Percentiles rank a stretch among this genome's conserved stretches.
Evolutionary conservation across 2,888 invertebrate species (phyloP).

Genomic region (Stomorhina lunata): DNA sequence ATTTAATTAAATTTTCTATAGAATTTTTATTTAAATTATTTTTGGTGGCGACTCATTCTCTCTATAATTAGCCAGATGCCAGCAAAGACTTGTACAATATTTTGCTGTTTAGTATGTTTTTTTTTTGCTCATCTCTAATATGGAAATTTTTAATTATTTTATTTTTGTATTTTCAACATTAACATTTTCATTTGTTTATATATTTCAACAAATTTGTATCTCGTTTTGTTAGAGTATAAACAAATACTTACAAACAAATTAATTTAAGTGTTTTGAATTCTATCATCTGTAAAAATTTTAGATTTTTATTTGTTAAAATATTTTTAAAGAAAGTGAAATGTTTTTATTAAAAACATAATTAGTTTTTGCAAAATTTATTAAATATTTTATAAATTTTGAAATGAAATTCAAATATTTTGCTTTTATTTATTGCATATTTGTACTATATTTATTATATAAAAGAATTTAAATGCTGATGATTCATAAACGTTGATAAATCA

Average conservation of each 20-base stretch:
- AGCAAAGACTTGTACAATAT: neutral
- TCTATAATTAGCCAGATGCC: slow-evolving; percentile 35
- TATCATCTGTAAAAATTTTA: neutral
- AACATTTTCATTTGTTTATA: neutral
- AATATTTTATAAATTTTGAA: neutral
- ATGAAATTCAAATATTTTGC: neutral
- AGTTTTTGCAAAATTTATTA: neutral
- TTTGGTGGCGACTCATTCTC: neutral
- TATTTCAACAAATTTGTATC: neutral
- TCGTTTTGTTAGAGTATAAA: neutral
- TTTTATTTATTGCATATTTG: neutral
- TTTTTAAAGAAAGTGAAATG: neutral
- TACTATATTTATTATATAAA: neutral
- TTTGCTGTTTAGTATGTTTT: neutral
- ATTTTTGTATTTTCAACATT: neutral
- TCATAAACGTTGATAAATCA: neutral
- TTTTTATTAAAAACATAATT: neutral
- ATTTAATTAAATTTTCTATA: slow-evolving; percentile 20
- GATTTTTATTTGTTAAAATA: neutral
- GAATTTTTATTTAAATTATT: slow-evolving; percentile 16
- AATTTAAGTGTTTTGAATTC: neutral
- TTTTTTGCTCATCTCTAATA: neutral
- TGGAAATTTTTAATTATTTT: neutral
- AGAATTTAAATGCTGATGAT: neutral
- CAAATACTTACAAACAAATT: neutral